Conservation (phyloP, 2,797 vertebrate species). For the Lacerta agilis region DNA sequence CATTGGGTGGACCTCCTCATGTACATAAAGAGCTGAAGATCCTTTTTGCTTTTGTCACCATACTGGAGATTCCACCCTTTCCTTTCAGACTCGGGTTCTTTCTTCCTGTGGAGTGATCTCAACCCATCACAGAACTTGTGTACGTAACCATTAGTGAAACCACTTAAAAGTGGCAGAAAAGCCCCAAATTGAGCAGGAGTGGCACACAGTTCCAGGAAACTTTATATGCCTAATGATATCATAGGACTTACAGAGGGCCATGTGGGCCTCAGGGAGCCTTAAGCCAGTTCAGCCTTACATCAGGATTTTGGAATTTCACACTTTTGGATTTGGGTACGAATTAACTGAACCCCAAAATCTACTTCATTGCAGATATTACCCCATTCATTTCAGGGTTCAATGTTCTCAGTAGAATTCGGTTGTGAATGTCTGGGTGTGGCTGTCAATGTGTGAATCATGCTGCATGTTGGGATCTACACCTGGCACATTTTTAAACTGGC, state of each 20-base stretch:
- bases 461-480: not conserved
- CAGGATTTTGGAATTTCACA: not conserved
- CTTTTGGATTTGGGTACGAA: not conserved
- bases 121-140: too few relatives aligned
- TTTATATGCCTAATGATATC: not conserved
- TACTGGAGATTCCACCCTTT: too few relatives aligned
- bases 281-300: not conserved
- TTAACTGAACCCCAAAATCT: not conserved
- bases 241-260: not conserved
- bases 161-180: not conserved
- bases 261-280: not conserved
- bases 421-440: not conserved
- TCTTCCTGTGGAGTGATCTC: too few relatives aligned
- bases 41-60: too few relatives aligned
- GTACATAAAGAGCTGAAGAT: too few relatives aligned
- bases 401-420: not conserved
- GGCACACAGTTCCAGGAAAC: not conserved
- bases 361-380: not conserved
- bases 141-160: too few relatives aligned
- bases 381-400: not conserved
- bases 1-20: too few relatives aligned
- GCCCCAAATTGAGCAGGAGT: not conserved
- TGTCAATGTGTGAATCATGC: not conserved
- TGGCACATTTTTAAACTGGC: constrained; percentile 1
- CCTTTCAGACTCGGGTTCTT: too few relatives aligned